Base-by-base conservation (phyloP, 2,888 invertebrate species). In the Scaptomyza caliginosa region DNA sequence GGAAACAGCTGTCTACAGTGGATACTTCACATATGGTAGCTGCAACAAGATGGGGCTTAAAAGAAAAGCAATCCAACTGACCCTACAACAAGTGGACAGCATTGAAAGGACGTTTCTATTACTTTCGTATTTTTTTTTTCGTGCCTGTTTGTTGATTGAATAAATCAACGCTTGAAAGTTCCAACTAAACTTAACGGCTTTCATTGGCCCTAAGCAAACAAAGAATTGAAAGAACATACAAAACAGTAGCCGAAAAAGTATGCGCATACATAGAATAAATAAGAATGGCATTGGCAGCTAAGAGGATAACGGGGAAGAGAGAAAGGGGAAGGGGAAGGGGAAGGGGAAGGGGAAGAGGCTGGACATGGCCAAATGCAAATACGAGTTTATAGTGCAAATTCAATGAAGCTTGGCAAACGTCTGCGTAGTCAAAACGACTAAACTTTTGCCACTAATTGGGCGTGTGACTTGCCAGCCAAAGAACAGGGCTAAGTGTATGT, bases 391-490 rank as follows among this genome's bases (percentile, higher is more conserved):
- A 84, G 86, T 81, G 72, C 67, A 72, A 85, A 85, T 72, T 79
- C 83, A 82, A 87, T 85, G 83, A 79, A 87, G 77, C 86, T 81
- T 85, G 67, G 85, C 74, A 67, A 69, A 67, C 70, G 63, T 69
- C 72, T 73, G 66, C 60, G 74, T 67, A 74, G 77, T 67, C 73
- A 69, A 78, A 82, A 72, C 76, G 79, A 75, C 85, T 84, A 67
- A 80, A 87, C 87, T 87, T 87, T 79, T 67, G 74, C 86, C 77
- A 85, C 83, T 83, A 83, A 83, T 83, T 83, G 83, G 83, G 83
- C 86, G 88, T 83, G 83, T 78, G 87, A 82, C 82, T 78, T 81
- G 81, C 67, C 55, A 51, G 64, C 59, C 58, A 43, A 54, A 17
- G n/a, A n/a, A 13, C 48, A 7, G 17, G 24, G 21, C 13, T 19